Base-by-base conservation (phyloP, 2,888 invertebrate genomes). In the Phania funesta region DNA sequence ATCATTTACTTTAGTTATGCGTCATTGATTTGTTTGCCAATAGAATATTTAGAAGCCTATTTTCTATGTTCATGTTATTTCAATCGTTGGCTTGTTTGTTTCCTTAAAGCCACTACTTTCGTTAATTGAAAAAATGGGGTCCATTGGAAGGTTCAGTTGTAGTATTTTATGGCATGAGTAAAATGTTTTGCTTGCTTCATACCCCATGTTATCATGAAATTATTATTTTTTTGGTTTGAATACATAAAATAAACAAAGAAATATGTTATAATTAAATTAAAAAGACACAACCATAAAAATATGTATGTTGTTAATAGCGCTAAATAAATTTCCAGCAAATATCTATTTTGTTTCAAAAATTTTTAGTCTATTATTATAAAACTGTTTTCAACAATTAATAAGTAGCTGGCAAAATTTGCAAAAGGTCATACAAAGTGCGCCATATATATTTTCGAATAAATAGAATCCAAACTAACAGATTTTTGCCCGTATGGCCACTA, bases 1-100 rank as follows among this genome's bases (percentile, higher is more conserved):
- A 78, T 78, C 82, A 82, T 78, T 78, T 58, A 82, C 74, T 74
- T 82, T 82, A 70, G 78, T 82, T 82, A 74, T 82, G 74, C 50
- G 70, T 82, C 82, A 82, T 82, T 82, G 78, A 78, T 64, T 78
- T 58, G 64, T 78, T 78, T 82, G 82, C 82, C 78, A 75, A 74
- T 78, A 65, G 82, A 82, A 82, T 82, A 82, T 82, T 78, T 75
- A 82, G 70, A 18, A 78, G 50, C 64, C 68, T 29, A 67, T 60
- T 73, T 32, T 22, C 22, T 9, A 13, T 68, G 29, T 62, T 64
- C 16, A 22, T 50, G 32, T 70, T 71, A 16, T 54, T 52, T 29
- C 16, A 41, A 44, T 62, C 22, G 38, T 58, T 71, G 32, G 16
- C n/a, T 41, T 68, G 60, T 54, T 68, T 62, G 32, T 65, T 81